Percentiles rank a stretch among this genome's conserved stretches.
Evolutionary conservation across 2,113 vertebrate genomes (phyloP).

Genomic region (Misgurnus mizolepis): DNA sequence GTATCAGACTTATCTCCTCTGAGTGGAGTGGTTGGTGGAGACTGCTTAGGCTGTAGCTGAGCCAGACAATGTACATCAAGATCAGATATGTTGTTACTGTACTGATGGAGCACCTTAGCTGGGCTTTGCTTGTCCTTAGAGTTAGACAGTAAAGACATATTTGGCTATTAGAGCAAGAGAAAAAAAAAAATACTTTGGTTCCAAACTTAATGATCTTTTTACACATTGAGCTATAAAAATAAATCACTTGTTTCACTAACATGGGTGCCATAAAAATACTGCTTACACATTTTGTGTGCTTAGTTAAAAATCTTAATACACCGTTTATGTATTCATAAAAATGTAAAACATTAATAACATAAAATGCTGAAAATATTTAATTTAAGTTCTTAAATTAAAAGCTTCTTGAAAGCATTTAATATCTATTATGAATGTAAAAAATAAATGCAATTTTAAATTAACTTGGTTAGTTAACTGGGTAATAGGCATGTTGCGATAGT

Average conservation of each 20-base stretch:
- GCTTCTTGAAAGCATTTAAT: no score
- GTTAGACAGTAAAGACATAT: constrained; percentile 56
- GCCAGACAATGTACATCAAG: constrained; percentile 89
- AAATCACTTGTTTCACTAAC: not conserved
- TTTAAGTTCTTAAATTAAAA: no score
- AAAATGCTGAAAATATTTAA: no score
- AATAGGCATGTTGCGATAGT: no score
- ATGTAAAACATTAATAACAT: no score
- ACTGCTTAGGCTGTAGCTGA: constrained; percentile 73
- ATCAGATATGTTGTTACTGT: constrained; percentile 89
- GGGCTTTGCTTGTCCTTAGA: constrained; percentile 69
- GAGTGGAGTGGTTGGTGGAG: constrained; percentile 71
- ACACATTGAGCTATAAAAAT: no score
- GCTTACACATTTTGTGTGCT: not conserved
- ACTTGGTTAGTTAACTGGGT: no score
- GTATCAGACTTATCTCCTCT: constrained; percentile 80
- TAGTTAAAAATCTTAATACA: not conserved
- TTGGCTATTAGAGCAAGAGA: constrained; percentile 60
- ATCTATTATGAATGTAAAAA: no score
- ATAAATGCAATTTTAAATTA: no score
- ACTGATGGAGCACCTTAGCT: constrained; percentile 80
- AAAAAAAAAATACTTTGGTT: not conserved
- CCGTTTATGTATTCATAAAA: not conserved
- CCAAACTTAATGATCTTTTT: no score
- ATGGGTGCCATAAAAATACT: not conserved